These are phyloP conservation scores for Aleiodes sp. DNA, from an alignment of 1,140 invertebrate genomes.

Conservation along the genomic window DNA sequence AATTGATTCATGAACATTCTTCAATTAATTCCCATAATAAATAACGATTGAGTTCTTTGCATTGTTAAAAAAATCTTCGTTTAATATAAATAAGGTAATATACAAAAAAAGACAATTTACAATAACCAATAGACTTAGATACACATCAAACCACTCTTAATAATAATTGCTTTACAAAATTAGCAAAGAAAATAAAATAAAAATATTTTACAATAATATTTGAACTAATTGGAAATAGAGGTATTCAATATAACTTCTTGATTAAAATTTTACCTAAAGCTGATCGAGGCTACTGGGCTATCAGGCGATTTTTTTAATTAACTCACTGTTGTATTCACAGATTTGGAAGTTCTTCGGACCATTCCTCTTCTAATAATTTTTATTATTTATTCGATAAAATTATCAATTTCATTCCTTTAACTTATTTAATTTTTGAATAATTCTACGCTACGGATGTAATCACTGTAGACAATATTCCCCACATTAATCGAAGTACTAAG, in stretches of 20 bases:
- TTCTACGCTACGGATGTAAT: constrained; percentile 23
- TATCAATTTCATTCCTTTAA: too few species aligned
- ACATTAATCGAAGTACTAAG: constrained; percentile 50
- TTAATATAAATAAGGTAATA: constrained; percentile 44
- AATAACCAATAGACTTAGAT: background rate
- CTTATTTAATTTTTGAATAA: too few species aligned
- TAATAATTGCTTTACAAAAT: background rate
- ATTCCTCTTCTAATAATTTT: too few species aligned
- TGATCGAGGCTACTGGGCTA: too few species aligned
- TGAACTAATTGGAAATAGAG: background rate
- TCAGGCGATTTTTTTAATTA: too few species aligned
- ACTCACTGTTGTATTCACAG: too few species aligned
- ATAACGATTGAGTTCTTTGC: background rate
- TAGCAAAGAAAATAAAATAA: background rate
- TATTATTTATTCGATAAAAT: too few species aligned
- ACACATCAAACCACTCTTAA: background rate
- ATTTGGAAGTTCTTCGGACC: too few species aligned
- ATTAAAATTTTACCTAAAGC: too few species aligned
- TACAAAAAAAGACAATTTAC: constrained; percentile 36
- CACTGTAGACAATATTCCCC: constrained; percentile 43
- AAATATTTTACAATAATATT: constrained; percentile 6
- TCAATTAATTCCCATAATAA: too few species aligned
- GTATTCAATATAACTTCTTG: background rate
- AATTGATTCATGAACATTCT: too few species aligned
- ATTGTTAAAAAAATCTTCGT: constrained; percentile 34